These are phyloP conservation scores for Heliothis virescens DNA, from an alignment of 1,140 invertebrate genomes.

Conservation along the genomic window DNA sequence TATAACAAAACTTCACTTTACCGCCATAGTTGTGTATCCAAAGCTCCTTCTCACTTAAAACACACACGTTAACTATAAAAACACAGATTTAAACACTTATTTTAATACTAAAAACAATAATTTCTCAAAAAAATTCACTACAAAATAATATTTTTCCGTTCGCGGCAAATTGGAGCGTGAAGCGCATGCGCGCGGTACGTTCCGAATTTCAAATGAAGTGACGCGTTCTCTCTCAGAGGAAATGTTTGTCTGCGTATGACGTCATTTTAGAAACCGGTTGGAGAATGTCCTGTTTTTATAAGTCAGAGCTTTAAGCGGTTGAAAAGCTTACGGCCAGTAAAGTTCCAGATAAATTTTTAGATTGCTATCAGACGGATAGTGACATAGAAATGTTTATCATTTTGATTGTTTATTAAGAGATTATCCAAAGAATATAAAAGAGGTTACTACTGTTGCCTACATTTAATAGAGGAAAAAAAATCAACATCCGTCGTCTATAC, in stretches of 20 bases:
- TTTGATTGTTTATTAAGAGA: too few relatives aligned
- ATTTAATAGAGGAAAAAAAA: too few relatives aligned
- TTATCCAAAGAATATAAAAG: too few relatives aligned
- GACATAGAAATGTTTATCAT: too few relatives aligned
- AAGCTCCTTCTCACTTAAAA: neutral
- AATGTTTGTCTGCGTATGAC: constrained; percentile 39
- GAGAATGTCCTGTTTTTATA: constrained; percentile 8
- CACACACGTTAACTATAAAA: neutral
- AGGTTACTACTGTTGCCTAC: too few relatives aligned
- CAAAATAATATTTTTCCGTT: neutral
- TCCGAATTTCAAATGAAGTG: constrained; percentile 50
- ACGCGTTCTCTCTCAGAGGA: constrained; percentile 29
- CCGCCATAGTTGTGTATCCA: constrained; percentile 1
- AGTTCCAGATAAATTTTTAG: too few relatives aligned
- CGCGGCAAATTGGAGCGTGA: constrained; percentile 5
- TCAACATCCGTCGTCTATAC: too few relatives aligned
- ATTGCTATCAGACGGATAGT: too few relatives aligned
- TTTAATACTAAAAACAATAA: neutral
- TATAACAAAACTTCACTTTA: neutral
- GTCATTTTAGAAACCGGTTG: constrained; percentile 48
- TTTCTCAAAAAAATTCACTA: neutral
- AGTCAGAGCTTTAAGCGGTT: constrained; percentile 18
- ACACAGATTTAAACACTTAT: constrained; percentile 1
- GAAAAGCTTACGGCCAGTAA: neutral
- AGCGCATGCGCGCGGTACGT: constrained; percentile 27